These are phyloP conservation scores for Osmerus mordax DNA, from an alignment of 2,113 vertebrate genomes.

Conservation along the genomic window DNA sequence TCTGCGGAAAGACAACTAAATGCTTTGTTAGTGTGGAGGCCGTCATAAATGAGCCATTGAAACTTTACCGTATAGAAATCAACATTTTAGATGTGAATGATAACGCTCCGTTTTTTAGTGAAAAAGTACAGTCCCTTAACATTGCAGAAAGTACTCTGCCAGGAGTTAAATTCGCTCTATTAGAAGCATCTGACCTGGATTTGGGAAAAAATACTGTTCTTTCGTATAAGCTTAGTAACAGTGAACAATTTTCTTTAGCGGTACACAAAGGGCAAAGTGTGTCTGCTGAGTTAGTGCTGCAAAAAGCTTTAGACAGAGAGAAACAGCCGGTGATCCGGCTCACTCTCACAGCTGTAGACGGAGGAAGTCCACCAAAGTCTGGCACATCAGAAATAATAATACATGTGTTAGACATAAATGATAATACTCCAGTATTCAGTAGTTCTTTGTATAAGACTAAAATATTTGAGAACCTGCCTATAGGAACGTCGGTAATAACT, in stretches of 20 bases:
- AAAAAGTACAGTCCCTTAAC: conserved; percentile 60
- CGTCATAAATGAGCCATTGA: conserved; percentile 68
- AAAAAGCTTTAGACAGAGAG: conserved; percentile 76
- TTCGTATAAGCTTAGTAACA: conserved; percentile 74
- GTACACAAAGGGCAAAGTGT: conserved; percentile 68
- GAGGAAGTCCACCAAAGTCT: conserved; percentile 63
- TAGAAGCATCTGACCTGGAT: conserved; percentile 71
- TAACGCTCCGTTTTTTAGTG: conserved; percentile 73
- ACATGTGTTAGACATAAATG: conserved; percentile 75
- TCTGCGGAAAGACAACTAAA: conserved; percentile 55
- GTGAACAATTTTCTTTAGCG: conserved; percentile 65
- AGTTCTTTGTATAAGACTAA: conserved; percentile 65
- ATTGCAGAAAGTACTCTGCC: conserved; percentile 68
- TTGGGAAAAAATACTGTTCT: conserved; percentile 69
- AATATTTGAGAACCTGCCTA: conserved; percentile 64
- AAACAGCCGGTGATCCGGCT: conserved; percentile 61
- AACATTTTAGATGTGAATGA: conserved; percentile 80
- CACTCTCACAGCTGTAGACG: conserved; percentile 68
- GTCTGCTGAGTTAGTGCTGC: conserved; percentile 72
- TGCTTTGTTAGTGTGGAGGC: conserved; percentile 68
- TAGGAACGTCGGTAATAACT: conserved; percentile 53
- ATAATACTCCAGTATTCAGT: conserved; percentile 78
- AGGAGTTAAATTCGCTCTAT: conserved; percentile 68
- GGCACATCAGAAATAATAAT: conserved; percentile 70
- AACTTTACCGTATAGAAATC: conserved; percentile 73